phyloP scores from a whole-genome alignment of 2,113 vertebrate species.

The Azemiops feae region DNA sequence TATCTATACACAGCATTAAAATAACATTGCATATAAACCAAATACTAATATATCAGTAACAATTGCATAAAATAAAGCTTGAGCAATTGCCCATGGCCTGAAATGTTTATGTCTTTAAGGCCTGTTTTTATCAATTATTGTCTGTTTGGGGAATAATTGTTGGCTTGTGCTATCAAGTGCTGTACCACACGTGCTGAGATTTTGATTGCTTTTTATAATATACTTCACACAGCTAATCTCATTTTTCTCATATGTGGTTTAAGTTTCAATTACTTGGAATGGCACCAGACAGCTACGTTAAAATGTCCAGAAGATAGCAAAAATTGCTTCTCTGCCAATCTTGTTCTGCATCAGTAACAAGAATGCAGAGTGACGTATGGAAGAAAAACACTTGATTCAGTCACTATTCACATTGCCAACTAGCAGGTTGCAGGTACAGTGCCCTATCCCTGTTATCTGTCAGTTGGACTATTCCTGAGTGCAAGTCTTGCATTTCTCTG shows the following conservation, averaged over 20 bases:
- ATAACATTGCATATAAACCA: not conserved
- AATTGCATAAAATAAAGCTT: not conserved
- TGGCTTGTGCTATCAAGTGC: not conserved
- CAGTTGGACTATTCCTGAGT: not conserved
- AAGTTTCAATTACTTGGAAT: not conserved
- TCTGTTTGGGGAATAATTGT: not conserved
- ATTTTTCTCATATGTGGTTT: not conserved
- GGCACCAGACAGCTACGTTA: not conserved
- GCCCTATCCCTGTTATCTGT: not conserved
- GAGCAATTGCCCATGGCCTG: not conserved
- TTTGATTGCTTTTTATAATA: not conserved
- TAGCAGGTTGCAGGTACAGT: not conserved
- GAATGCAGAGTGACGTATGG: not conserved
- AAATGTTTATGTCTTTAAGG: not conserved
- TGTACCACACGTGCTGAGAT: not conserved
- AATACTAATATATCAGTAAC: not conserved
- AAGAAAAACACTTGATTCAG: not conserved
- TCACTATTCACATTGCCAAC: not conserved
- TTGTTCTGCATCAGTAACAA: not conserved
- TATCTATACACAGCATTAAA: not conserved
- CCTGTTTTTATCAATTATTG: not conserved
- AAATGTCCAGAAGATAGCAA: not conserved
- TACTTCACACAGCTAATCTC: not conserved
- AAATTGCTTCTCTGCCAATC: not conserved
- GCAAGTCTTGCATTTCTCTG: not conserved